Conservation (phyloP, 2,888 invertebrate species). For the Zygogramma bicolorata region DNA sequence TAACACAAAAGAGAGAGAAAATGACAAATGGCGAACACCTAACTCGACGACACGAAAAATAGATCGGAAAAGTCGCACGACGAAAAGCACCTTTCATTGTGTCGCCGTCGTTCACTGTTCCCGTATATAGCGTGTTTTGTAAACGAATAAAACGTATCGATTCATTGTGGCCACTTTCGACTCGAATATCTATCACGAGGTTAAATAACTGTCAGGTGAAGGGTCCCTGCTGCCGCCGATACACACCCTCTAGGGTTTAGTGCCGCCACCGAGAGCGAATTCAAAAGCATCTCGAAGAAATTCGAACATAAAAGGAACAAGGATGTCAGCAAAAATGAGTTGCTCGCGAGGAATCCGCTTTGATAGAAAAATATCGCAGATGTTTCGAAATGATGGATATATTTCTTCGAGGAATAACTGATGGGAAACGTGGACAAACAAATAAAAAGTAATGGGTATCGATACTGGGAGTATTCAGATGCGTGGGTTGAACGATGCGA, state of each 20-base stretch:
- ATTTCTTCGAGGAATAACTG: slow-evolving; percentile 32
- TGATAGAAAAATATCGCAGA: slow-evolving; percentile 43
- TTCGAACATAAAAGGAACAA: slow-evolving; percentile 49
- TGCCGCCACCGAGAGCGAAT: slow-evolving; percentile 41
- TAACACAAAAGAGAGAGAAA: not conserved
- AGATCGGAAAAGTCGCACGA: slow-evolving; percentile 14
- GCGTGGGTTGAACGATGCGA: slow-evolving; percentile 23
- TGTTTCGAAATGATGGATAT: slow-evolving; percentile 36
- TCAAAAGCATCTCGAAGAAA: slow-evolving; percentile 48
- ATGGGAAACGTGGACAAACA: slow-evolving; percentile 24
- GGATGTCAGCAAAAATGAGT: slow-evolving; percentile 53
- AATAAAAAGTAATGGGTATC: slow-evolving; percentile 23
- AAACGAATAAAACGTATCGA: slow-evolving; percentile 42
- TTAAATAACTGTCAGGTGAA: slow-evolving; percentile 57
- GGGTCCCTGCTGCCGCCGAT: slow-evolving; percentile 41
- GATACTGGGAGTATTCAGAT: not conserved
- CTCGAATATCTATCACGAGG: slow-evolving; percentile 57
- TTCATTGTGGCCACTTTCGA: slow-evolving; percentile 38
- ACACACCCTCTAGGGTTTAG: slow-evolving; percentile 27
- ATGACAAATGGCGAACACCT: slow-evolving; percentile 18
- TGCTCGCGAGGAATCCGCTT: slow-evolving; percentile 49
- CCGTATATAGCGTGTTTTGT: slow-evolving; percentile 35
- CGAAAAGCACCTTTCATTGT: slow-evolving; percentile 26
- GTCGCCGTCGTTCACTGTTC: not conserved
- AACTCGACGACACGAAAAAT: slow-evolving; percentile 4